phyloP scores from a whole-genome alignment of 2,888 invertebrate genomes.

The Brachyptera risi region DNA sequence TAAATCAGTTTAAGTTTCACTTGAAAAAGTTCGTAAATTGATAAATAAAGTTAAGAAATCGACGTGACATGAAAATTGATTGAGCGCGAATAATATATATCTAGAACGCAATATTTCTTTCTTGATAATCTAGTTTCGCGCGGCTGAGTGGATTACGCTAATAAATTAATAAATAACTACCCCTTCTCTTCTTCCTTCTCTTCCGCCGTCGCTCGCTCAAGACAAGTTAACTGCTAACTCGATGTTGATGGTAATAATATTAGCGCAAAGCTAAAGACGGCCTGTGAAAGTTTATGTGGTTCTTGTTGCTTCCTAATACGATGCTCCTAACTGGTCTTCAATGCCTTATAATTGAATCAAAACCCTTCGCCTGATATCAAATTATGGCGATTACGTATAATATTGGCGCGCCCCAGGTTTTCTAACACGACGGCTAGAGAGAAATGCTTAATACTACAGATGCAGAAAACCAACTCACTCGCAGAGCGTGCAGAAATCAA shows the following conservation, averaged over 20 bases:
- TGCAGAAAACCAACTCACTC: slow-evolving; percentile 38
- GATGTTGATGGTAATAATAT: slow-evolving; percentile 19
- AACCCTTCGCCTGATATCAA: slow-evolving; percentile 43
- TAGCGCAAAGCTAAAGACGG: slow-evolving; percentile 9
- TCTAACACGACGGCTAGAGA: slow-evolving; percentile 35
- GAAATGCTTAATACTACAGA: slow-evolving; percentile 16
- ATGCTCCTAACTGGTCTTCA: slow-evolving; percentile 18
- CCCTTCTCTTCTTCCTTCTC: slow-evolving; percentile 14
- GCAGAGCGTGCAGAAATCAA: slow-evolving; percentile 53
- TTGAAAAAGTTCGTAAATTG: too few relatives aligned
- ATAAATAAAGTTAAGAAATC: slow-evolving; percentile 22
- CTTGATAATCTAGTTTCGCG: slow-evolving; percentile 1
- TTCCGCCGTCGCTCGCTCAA: neutral
- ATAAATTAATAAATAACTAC: slow-evolving; percentile 22
- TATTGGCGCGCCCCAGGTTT: slow-evolving; percentile 44
- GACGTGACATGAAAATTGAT: slow-evolving; percentile 23
- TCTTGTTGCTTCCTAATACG: too few relatives aligned
- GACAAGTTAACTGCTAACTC: slow-evolving; percentile 15
- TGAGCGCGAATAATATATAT: neutral
- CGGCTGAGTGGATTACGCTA: slow-evolving; percentile 12
- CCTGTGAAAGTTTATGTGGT: slow-evolving; percentile 2
- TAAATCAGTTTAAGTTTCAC: too few relatives aligned
- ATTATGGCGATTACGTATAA: slow-evolving; percentile 48
- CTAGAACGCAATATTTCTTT: slow-evolving; percentile 10
- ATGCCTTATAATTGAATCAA: slow-evolving; percentile 44